Conservation (phyloP, 2,797 vertebrate genomes). For the Ibycter americanus region DNA sequence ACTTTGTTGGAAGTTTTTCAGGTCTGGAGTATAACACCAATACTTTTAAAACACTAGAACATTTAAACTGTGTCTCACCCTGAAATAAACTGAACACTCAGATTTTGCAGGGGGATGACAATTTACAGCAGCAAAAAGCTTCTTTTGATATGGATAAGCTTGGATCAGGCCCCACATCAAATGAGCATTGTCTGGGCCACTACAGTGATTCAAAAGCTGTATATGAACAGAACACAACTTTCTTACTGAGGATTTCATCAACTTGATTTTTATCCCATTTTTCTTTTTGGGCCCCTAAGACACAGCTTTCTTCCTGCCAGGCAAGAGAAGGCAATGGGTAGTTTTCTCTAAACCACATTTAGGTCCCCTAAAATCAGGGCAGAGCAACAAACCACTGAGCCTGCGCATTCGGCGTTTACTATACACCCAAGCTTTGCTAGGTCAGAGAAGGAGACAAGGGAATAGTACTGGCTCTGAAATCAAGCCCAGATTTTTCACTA, state of each 20-base stretch:
- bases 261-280: not conserved
- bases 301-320: not conserved
- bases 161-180: not conserved
- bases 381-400: not conserved
- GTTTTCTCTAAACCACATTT: not conserved
- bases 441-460: not conserved
- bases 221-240: not conserved
- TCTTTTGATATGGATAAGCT: not conserved
- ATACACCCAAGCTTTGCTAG: not conserved
- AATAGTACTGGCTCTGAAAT: conserved; percentile 40
- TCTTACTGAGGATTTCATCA: not conserved
- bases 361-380: not conserved
- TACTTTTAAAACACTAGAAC: not conserved
- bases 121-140: not conserved
- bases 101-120: not conserved
- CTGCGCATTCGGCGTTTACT: not conserved
- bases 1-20: not conserved
- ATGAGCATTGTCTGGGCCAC: not conserved
- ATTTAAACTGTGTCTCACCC: not conserved
- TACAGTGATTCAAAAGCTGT: not conserved
- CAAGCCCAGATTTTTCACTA: conserved; percentile 58
- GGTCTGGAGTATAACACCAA: not conserved
- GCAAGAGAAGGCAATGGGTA: not conserved
- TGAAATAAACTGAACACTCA: not conserved
- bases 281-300: not conserved